Base-by-base conservation (phyloP, 2,113 vertebrate species). In the Micronisus gabar region DNA sequence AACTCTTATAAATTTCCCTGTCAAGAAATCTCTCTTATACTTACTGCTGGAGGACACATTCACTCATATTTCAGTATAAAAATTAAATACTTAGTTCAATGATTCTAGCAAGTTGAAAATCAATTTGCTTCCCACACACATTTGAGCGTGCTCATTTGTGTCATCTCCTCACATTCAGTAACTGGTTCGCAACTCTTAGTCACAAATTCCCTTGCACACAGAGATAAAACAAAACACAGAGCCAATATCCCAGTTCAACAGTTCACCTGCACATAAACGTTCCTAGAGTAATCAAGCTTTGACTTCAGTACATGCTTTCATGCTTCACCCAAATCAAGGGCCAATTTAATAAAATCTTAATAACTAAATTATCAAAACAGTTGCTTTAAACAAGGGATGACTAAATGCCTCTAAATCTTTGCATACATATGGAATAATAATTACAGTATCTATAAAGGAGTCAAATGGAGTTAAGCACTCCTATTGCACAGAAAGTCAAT, bases 191-290 rank as follows among this genome's bases (percentile, higher is more conserved):
- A 95, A 80, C 73, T 76, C 61, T 63, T 82, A 72, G 9, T 91
- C 52, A 79, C 56, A 65, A 75, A 93, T 80, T 95, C 66, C 81
- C 85, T 76, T 72, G 68, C 55, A 90, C 27, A 32, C 9, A 90
- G 47, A 86, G 53, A 91, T 94, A 52, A 94, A 96, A 81, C 59
- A 86, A 92, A 92, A 86, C 53, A 62, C 45, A 89, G 68, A 93
- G 68, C 59, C n/a, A 78, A 58, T 12, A 88, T 50, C 83, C 53
- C 63, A 59, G 41, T 73, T 86, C 72, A 95, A 62, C 91, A 88
- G 68, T 91, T 59, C 45, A 50, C n/a, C 90, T 86, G 55, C 55
- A 86, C 61, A 30, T 73, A 75, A 88, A 34, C 3, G 19, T 67
- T 95, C 93, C 72, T 86, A 43, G 41, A 74, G 83, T 62, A 94